Percentiles rank a stretch among this genome's conserved stretches.
phyloP scores from a whole-genome alignment of 2,888 invertebrate genomes.

The Athetis lepigone region DNA sequence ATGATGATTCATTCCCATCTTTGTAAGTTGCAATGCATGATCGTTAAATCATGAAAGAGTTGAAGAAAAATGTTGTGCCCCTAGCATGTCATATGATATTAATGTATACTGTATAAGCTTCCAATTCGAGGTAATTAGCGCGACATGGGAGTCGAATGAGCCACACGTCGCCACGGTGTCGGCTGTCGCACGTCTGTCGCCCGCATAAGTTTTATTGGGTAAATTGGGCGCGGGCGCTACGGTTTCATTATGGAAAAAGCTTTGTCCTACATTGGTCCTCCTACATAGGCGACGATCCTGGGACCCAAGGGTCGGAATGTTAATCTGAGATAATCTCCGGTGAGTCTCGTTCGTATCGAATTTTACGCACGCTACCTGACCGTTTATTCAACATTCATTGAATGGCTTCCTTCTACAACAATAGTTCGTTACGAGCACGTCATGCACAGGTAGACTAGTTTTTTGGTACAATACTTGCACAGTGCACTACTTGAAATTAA shows the following conservation, averaged over 20 bases:
- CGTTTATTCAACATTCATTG: conserved; percentile 81
- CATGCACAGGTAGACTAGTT: conserved; percentile 81
- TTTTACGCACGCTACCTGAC: conserved; percentile 89
- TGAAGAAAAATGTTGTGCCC: conserved; percentile 29
- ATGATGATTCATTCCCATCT: conserved; percentile 48
- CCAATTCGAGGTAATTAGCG: conserved; percentile 84
- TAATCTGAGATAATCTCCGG: conserved; percentile 87
- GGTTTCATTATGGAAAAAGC: conserved; percentile 79
- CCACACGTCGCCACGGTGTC: conserved; percentile 69
- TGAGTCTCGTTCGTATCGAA: conserved; percentile 82
- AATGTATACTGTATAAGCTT: conserved; percentile 71
- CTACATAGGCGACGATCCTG: conserved; percentile 66
- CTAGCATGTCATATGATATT: conserved; percentile 67
- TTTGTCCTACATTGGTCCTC: conserved; percentile 74
- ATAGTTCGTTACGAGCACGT: conserved; percentile 74
- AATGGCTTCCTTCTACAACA: conserved; percentile 84
- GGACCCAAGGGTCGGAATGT: conserved; percentile 83
- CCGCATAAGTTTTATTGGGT: conserved; percentile 88
- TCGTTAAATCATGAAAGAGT: conserved; percentile 33
- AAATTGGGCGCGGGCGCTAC: conserved; percentile 80
- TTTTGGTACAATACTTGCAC: conserved; percentile 63
- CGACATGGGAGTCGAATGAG: conserved; percentile 74
- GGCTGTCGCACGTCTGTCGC: conserved; percentile 71
- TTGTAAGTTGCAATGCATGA: conserved; percentile 28
- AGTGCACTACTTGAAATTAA: conserved; percentile 40